Evolutionary conservation across 1,140 invertebrate genomes (phyloP).

Genomic region (Ganaspis sp.): DNA sequence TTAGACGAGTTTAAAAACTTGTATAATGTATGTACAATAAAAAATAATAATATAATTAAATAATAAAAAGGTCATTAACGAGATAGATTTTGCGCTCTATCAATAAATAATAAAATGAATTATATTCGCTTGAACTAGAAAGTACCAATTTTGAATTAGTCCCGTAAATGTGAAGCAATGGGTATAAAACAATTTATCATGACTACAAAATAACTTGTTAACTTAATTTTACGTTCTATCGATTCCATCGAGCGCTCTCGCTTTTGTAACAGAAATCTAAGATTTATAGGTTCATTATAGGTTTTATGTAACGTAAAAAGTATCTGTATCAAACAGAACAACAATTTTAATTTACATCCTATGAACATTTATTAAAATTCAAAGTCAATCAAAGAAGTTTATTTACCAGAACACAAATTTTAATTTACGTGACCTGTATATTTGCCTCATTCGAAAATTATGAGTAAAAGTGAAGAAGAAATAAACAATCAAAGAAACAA

Average conservation of each 20-base stretch:
- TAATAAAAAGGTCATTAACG: too few relatives aligned
- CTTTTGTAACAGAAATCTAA: not conserved
- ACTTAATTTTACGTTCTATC: not conserved
- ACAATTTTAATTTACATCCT: not conserved
- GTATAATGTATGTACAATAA: too few relatives aligned
- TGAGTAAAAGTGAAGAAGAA: too few relatives aligned
- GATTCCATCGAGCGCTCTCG: not conserved
- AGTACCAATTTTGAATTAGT: not conserved
- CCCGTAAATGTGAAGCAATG: not conserved
- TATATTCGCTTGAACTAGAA: not conserved
- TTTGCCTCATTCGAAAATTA: too few relatives aligned
- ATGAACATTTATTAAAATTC: too few relatives aligned
- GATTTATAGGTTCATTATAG: conserved; percentile 5
- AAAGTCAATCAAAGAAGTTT: too few relatives aligned
- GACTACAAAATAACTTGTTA: conserved; percentile 6
- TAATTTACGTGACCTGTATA: too few relatives aligned
- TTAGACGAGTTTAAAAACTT: not conserved
- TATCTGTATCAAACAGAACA: conserved; percentile 3
- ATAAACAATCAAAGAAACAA: too few relatives aligned
- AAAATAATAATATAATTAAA: too few relatives aligned
- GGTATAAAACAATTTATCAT: not conserved
- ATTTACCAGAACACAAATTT: too few relatives aligned
- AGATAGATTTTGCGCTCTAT: too few relatives aligned
- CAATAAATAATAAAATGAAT: not conserved
- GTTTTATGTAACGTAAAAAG: not conserved